Conservation (phyloP, 2,113 vertebrate genomes). For the Galemys pyrenaicus region DNA sequence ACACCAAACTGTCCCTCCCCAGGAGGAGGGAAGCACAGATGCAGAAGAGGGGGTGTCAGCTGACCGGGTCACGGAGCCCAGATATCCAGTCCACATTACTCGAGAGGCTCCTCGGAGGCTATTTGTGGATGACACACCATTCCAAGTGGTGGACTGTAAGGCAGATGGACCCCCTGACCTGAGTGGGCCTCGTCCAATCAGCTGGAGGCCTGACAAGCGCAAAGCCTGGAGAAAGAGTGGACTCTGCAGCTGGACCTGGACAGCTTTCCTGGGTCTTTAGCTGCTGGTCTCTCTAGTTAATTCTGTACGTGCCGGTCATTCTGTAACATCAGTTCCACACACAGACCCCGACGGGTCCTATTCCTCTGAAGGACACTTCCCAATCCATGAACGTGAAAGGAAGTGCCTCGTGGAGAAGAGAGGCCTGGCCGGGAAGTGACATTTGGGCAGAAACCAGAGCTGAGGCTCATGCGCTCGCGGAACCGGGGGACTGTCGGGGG, state of each 20-base stretch:
- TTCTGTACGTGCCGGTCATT: not conserved
- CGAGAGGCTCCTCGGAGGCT: not conserved
- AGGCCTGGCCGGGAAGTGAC: not conserved
- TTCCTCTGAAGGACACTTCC: not conserved
- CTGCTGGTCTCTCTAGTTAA: not conserved
- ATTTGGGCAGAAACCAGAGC: not conserved
- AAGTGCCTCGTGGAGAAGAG: not conserved
- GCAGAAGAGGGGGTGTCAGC: no score
- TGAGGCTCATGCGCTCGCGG: no score
- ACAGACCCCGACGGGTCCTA: not conserved
- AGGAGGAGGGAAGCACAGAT: no score
- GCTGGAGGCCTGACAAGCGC: not conserved
- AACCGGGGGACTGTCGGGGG: no score
- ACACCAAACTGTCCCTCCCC: no score
- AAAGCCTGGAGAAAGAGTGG: not conserved
- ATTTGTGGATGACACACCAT: not conserved
- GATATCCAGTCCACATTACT: no score
- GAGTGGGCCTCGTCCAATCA: not conserved
- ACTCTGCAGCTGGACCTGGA: no score
- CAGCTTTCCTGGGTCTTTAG: not conserved
- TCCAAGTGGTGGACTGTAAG: not conserved
- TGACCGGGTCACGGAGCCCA: not conserved
- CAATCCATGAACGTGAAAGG: not conserved
- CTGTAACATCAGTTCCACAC: accelerated
- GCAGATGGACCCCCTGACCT: not conserved